phyloP scores from a whole-genome alignment of 2,888 invertebrate genomes.

The Proisotoma minuta region DNA sequence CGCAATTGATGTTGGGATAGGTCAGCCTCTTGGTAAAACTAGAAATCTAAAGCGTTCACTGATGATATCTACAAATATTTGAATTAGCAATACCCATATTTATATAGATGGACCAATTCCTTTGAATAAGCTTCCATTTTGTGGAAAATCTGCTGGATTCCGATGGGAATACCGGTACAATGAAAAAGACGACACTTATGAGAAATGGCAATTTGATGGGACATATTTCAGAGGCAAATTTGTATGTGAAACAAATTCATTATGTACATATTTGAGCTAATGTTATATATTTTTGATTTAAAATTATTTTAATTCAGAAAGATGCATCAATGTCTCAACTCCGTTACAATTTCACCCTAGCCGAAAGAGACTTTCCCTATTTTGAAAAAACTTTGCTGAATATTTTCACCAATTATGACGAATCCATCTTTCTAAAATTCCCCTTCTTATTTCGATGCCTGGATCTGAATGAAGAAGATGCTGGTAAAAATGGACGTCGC shows the following conservation, averaged over 20 bases:
- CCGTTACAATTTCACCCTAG: conserved; percentile 24
- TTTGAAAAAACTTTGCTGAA: conserved; percentile 10
- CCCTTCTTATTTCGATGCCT: conserved; percentile 33
- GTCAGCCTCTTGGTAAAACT: no score
- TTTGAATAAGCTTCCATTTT: conserved; percentile 26
- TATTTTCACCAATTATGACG: conserved; percentile 16
- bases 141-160: conserved; percentile 21
- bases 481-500: conserved; percentile 6
- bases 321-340: conserved; percentile 10
- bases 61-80: no score
- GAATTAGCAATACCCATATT: no score
- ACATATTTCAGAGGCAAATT: conserved; percentile 19
- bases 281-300: no score
- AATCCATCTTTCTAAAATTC: conserved; percentile 21
- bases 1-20: conserved; percentile 33
- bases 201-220: conserved; percentile 26
- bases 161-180: conserved; percentile 23
- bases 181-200: conserved; percentile 5
- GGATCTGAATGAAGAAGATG: conserved; percentile 15
- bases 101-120: conserved; percentile 31
- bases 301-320: conserved; percentile 9
- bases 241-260: no score
- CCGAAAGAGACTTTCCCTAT: conserved; percentile 9
- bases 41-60: no score
- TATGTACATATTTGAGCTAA: no score